Evolutionary conservation across 2,888 invertebrate genomes (phyloP).

Genomic region (Lasioglossum morio): DNA sequence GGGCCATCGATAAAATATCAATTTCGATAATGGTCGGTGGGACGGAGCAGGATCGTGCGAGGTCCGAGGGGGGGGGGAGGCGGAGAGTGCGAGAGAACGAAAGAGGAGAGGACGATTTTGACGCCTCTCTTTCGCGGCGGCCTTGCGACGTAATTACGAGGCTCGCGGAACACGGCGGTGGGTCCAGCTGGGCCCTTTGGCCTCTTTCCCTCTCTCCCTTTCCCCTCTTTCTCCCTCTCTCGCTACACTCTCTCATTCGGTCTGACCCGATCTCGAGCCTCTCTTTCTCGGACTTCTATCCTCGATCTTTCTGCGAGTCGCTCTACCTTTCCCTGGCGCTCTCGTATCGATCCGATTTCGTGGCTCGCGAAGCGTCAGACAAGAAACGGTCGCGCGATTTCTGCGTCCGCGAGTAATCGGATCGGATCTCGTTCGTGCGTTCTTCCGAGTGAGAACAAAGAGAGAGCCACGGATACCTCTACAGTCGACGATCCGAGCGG

Average conservation of each 20-base stretch:
- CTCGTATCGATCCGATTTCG: conserved; percentile 4
- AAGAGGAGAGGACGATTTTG: conserved; percentile 79
- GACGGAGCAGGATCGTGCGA: conserved; percentile 42
- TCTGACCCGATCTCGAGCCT: background rate
- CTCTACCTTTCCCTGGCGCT: background rate
- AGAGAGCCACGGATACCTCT: conserved; percentile 45
- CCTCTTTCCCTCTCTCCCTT: conserved; percentile 11
- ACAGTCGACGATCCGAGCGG: conserved; percentile 58
- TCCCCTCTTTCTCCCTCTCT: background rate
- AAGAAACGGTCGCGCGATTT: conserved; percentile 3
- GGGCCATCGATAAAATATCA: conserved; percentile 83
- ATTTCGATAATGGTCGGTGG: conserved; percentile 81
- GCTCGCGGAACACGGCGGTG: conserved; percentile 84
- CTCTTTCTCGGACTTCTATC: background rate
- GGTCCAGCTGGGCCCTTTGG: conserved; percentile 72
- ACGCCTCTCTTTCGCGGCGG: conserved; percentile 80
- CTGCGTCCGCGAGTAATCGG: conserved; percentile 16
- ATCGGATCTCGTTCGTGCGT: conserved; percentile 19
- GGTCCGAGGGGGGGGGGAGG: conserved; percentile 17
- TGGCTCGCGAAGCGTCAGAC: background rate
- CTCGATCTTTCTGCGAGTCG: conserved; percentile 2
- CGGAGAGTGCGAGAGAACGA: conserved; percentile 17
- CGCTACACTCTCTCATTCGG: background rate
- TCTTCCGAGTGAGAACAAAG: conserved; percentile 70
- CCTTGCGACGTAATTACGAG: conserved; percentile 80